Evolutionary conservation across 2,797 vertebrate genomes (phyloP).

Genomic region (Gymnothorax reevesii): DNA sequence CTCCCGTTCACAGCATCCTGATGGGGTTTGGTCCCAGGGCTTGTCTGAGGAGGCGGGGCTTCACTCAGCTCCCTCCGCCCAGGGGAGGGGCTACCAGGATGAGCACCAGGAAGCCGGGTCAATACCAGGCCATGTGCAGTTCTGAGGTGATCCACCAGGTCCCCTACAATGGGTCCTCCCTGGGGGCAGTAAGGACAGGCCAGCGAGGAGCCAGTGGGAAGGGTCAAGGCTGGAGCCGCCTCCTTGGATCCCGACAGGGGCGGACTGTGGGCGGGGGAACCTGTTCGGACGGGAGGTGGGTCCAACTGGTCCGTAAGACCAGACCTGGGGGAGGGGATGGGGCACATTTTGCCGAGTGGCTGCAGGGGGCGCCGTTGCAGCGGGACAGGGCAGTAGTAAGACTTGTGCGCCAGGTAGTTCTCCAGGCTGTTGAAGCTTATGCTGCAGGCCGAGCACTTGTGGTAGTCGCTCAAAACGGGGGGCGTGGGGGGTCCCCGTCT

Average conservation of each 20-base stretch:
- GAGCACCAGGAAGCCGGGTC: constrained; percentile 68
- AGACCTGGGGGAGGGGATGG: constrained; percentile 70
- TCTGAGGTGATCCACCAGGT: constrained; percentile 89
- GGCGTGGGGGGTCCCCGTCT: constrained; percentile 68
- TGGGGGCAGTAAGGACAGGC: constrained; percentile 89
- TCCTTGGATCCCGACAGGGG: constrained; percentile 46
- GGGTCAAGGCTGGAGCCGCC: constrained; percentile 50
- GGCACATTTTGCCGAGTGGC: constrained; percentile 63
- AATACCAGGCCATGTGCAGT: constrained; percentile 80
- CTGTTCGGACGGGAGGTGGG: constrained; percentile 49
- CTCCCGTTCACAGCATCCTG: constrained; percentile 75
- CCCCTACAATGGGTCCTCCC: constrained; percentile 74
- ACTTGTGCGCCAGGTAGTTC: constrained; percentile 86
- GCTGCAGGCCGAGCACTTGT: constrained; percentile 85
- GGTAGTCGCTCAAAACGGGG: constrained; percentile 79
- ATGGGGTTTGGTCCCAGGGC: constrained; percentile 48
- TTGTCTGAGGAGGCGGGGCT: neutral
- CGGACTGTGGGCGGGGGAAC: constrained; percentile 55
- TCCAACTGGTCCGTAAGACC: constrained; percentile 52
- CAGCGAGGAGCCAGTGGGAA: constrained; percentile 53
- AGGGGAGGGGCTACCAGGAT: constrained; percentile 55
- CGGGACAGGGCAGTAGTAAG: constrained; percentile 80
- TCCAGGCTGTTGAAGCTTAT: constrained; percentile 88
- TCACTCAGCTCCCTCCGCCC: constrained; percentile 1
- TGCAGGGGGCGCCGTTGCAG: constrained; percentile 42